phyloP scores from a whole-genome alignment of 2,113 vertebrate genomes.

The Antechinus flavipes region DNA sequence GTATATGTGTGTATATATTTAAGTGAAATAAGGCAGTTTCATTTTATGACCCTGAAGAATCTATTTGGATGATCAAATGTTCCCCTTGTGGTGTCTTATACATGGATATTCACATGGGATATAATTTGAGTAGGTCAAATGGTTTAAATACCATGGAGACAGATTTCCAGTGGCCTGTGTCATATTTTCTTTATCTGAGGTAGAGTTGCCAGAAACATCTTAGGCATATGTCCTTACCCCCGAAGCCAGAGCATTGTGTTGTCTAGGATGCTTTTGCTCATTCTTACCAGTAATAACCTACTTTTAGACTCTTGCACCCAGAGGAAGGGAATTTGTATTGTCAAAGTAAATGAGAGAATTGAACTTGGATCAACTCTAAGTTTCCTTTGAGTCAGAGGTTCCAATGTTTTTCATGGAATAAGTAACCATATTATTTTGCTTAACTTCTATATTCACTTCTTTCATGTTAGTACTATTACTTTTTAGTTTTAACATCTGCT shows the following conservation, averaged over 20 bases:
- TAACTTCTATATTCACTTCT: background rate
- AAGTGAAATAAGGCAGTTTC: background rate
- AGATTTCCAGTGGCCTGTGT: background rate
- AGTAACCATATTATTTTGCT: background rate
- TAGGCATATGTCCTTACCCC: background rate
- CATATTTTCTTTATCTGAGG: background rate
- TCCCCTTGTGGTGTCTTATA: background rate
- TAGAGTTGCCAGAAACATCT: constrained; percentile 15
- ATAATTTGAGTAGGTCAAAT: constrained; percentile 2
- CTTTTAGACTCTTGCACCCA: background rate
- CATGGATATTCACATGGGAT: constrained; percentile 40
- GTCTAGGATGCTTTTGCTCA: background rate
- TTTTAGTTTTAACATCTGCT: background rate
- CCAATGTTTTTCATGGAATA: background rate
- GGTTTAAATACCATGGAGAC: constrained; percentile 51
- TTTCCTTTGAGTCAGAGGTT: background rate
- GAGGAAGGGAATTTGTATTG: background rate
- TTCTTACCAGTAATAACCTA: background rate
- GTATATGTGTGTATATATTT: background rate
- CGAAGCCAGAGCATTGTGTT: background rate
- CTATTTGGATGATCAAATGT: background rate
- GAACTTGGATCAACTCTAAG: background rate
- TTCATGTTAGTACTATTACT: background rate
- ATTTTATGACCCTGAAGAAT: constrained; percentile 24
- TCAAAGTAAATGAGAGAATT: background rate